A percentile compares a stretch with the other conserved stretches of the same genome.
phyloP scores from a whole-genome alignment of 2,888 invertebrate genomes.

The Dorcus hopei region DNA sequence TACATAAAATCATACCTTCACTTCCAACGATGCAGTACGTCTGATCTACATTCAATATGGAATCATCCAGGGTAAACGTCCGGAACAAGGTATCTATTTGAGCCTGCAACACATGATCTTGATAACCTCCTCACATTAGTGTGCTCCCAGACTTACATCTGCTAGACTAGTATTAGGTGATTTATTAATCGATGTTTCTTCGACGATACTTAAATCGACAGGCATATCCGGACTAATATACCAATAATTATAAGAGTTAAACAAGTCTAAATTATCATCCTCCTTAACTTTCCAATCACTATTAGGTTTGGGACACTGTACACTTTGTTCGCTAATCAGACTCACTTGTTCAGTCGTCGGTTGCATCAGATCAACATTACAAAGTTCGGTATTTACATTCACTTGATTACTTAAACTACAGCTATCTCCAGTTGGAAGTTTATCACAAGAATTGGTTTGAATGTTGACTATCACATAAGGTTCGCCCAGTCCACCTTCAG shows the following conservation, averaged over 20 bases:
- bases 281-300: constrained; percentile 23
- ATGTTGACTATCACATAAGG: constrained; percentile 3
- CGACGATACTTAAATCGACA: constrained; percentile 48
- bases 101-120: constrained; percentile 26
- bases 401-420: neutral
- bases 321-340: too few species aligned
- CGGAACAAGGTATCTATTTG: constrained; percentile 29
- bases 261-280: constrained; percentile 48
- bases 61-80: constrained; percentile 26
- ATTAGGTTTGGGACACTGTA: neutral
- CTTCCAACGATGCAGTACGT: neutral
- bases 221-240: constrained; percentile 54
- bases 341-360: too few species aligned
- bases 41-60: neutral
- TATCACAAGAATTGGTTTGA: constrained; percentile 17
- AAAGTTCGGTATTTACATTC: neutral
- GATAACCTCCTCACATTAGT: neutral
- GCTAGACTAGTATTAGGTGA: too few species aligned
- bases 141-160: too few species aligned
- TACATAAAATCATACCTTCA: constrained; percentile 2
- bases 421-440: neutral
- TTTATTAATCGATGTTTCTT: constrained; percentile 14
- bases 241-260: constrained; percentile 57
- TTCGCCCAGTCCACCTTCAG: constrained; percentile 1
- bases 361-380: neutral